phyloP scores from a whole-genome alignment of 1,140 invertebrate genomes.

The Rhagoletis zephyria region DNA sequence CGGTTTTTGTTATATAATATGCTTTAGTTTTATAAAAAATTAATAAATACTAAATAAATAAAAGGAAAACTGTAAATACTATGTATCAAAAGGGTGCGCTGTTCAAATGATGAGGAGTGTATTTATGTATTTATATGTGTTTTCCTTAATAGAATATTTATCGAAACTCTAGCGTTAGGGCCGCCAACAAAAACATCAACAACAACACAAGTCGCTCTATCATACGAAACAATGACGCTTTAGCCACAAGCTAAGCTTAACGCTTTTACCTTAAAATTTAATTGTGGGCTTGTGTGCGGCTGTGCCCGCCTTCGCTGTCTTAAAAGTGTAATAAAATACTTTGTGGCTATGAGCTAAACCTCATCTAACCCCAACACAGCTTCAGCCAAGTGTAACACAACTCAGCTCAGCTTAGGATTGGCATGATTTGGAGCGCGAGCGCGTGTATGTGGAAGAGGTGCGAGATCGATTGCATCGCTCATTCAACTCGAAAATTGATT shows the following conservation, averaged over 20 bases:
- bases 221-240: conserved; percentile 22
- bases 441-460: conserved; percentile 20
- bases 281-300: conserved; percentile 44
- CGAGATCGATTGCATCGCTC: conserved; percentile 57
- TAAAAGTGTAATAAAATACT: conserved; percentile 55
- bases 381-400: background rate
- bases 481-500: conserved; percentile 64
- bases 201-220: background rate
- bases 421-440: conserved; percentile 35
- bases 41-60: too few species aligned
- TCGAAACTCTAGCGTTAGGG: conserved; percentile 30
- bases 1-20: too few species aligned
- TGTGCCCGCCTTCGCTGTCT: conserved; percentile 39
- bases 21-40: too few species aligned
- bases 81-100: too few species aligned
- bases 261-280: conserved; percentile 53
- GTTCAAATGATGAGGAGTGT: background rate
- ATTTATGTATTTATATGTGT: background rate
- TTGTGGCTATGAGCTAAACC: conserved; percentile 36
- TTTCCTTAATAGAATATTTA: conserved; percentile 31
- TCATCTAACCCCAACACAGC: background rate
- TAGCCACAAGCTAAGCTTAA: conserved; percentile 47
- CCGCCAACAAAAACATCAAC: background rate
- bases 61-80: too few species aligned
- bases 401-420: background rate